Percentiles rank a stretch among this genome's conserved stretches.
phyloP scores from a whole-genome alignment of 2,888 invertebrate species.

The Tineola bisselliella region DNA sequence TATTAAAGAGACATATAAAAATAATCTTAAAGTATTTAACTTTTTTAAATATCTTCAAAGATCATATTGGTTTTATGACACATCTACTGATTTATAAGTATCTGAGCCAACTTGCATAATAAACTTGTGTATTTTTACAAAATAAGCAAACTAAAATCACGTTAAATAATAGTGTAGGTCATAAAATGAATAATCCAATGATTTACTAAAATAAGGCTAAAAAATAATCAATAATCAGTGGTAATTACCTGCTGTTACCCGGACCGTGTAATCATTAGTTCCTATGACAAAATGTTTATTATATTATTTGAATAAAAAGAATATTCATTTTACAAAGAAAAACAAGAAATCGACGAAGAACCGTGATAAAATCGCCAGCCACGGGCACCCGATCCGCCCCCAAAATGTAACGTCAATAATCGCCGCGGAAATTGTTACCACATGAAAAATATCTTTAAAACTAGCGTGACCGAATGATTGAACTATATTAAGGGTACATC shows the following conservation, averaged over 20 bases:
- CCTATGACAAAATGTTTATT: background rate
- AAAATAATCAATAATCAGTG: background rate
- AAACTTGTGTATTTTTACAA: background rate
- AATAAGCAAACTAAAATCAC: background rate
- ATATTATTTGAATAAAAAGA: background rate
- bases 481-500: background rate
- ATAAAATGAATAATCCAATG: background rate
- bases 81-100: background rate
- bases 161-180: background rate
- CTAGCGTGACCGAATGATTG: background rate
- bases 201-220: background rate
- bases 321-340: background rate
- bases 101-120: background rate
- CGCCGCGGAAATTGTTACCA: conserved; percentile 13
- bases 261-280: background rate
- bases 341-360: background rate
- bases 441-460: background rate
- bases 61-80: too few relatives aligned
- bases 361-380: background rate
- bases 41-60: too few relatives aligned
- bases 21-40: too few relatives aligned
- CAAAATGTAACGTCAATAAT: conserved; percentile 51
- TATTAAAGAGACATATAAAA: too few relatives aligned
- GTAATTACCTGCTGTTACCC: background rate
- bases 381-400: conserved; percentile 39